Evolutionary conservation across 2,888 invertebrate genomes (phyloP).

Genomic region (Platerodrilus igneus): DNA sequence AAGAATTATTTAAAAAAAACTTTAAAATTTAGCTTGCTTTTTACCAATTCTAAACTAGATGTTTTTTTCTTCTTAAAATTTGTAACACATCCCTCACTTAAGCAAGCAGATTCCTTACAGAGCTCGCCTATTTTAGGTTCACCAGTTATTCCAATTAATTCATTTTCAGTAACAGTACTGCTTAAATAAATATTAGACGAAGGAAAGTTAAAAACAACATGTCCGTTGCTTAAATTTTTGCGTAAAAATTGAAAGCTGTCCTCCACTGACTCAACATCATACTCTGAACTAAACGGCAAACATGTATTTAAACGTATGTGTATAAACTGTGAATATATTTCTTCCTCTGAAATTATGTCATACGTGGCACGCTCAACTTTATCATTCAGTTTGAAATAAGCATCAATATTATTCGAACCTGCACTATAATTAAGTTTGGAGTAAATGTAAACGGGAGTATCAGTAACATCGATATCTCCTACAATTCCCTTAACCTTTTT

Average conservation of each 20-base stretch:
- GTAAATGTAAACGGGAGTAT: constrained; percentile 68
- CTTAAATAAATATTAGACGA: constrained; percentile 63
- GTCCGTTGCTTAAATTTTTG: constrained; percentile 69
- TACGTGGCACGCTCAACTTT: constrained; percentile 63
- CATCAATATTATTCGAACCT: constrained; percentile 57
- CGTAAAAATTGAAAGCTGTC: constrained; percentile 60
- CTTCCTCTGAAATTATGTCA: constrained; percentile 58
- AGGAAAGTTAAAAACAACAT: constrained; percentile 65
- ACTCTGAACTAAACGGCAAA: constrained; percentile 61
- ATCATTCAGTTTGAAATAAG: constrained; percentile 67
- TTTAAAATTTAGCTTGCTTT: constrained; percentile 12
- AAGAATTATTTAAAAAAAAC: constrained; percentile 7
- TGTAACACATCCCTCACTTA: constrained; percentile 31
- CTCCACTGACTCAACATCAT: constrained; percentile 54
- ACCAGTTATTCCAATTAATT: constrained; percentile 51
- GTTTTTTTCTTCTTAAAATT: constrained; percentile 36
- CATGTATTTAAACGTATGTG: constrained; percentile 65
- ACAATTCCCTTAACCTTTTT: constrained; percentile 58
- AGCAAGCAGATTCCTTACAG: constrained; percentile 33
- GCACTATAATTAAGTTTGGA: constrained; percentile 54
- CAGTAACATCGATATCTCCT: constrained; percentile 71
- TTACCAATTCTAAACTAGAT: constrained; percentile 28
- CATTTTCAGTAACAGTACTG: constrained; percentile 57
- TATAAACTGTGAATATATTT: constrained; percentile 64
- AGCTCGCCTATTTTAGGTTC: constrained; percentile 54